Evolutionary conservation across 2,797 vertebrate species (phyloP).

Genomic region (Neopelma chrysocephalum): DNA sequence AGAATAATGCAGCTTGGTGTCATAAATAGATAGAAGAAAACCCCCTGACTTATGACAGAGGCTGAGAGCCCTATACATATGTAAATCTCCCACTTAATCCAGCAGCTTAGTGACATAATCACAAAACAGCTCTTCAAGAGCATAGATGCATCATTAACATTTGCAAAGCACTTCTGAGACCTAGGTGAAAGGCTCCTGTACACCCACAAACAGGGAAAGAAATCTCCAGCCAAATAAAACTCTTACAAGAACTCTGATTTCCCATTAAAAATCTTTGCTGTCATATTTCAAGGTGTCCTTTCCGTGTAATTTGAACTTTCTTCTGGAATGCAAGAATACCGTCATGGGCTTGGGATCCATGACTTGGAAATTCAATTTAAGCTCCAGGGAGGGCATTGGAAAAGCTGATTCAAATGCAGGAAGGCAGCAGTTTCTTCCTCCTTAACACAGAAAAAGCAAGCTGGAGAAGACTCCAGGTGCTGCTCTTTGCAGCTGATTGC

Average conservation of each 20-base stretch:
- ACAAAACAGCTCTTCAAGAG: background rate
- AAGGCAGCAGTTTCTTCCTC: background rate
- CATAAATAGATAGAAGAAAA: background rate
- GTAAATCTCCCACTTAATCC: background rate
- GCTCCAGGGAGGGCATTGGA: background rate
- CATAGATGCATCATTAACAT: background rate
- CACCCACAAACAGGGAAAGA: background rate
- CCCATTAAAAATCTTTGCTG: background rate
- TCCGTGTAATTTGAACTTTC: background rate
- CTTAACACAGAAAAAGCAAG: background rate
- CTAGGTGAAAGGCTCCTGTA: background rate
- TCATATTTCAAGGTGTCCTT: background rate
- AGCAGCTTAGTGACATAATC: background rate
- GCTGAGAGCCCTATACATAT: background rate
- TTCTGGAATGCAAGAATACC: background rate
- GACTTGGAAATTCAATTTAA: background rate
- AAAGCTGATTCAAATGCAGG: constrained; percentile 13
- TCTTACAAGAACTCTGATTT: background rate
- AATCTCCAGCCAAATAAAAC: background rate
- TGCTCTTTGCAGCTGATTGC: background rate
- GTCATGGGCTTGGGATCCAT: background rate
- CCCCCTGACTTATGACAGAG: background rate
- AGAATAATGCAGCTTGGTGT: background rate
- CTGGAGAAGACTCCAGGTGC: background rate
- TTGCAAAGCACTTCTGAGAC: background rate